Base-by-base conservation (phyloP, 2,888 invertebrate genomes). In the Tridacna gigas region DNA sequence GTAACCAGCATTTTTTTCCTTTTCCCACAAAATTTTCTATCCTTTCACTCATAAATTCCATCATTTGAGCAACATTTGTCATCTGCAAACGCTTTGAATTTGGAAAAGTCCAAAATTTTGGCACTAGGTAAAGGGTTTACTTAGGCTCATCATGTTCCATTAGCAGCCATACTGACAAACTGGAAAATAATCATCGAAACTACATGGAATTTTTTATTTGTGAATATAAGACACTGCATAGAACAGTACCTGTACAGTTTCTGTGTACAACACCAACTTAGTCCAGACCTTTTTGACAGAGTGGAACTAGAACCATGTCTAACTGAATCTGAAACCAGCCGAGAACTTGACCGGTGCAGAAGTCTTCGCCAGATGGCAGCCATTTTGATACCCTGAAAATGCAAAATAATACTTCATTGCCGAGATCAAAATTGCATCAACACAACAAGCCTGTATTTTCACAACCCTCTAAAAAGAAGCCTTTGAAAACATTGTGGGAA, bases 261-360 rank as follows among this genome's bases (percentile, higher is more conserved):
- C 66, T 85, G 82, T 28, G 80, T 76, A 80, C 85, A 85, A 69
- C 82, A 82, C 85, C 82, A 80, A 7, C 76, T 75, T 48, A 79
- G 65, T 28, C 77, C 76, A 22, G 51, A 37, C 22, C 51, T 71
- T n/a, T 26, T 60, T 63, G 67, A 63, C 47, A 73, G 22, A 25
- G 63, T 61, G 37, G 47, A 67, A 74, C 45, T 48, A 37, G 47
- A 66, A 2, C 45, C 18, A 20, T 2, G 63, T 63, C 63, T 25
- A 25, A 18, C 28, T 7, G 75, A 20, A 63, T 56, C 73, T 18
- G 63, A 69, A 45, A 20, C 74, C 74, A 78, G 78, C 22, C 79
- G 61, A 45, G 15, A 61, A 11, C 61, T 25, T n/a, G 77, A 66
- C 48, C 47, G 51, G 67, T 65, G 47, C 0, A 77, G 13, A 13